Evolutionary conservation across 2,797 vertebrate genomes (phyloP), one percentile per base, ranked within the genome.

Genomic region (Rhinogobio ventralis): DNA sequence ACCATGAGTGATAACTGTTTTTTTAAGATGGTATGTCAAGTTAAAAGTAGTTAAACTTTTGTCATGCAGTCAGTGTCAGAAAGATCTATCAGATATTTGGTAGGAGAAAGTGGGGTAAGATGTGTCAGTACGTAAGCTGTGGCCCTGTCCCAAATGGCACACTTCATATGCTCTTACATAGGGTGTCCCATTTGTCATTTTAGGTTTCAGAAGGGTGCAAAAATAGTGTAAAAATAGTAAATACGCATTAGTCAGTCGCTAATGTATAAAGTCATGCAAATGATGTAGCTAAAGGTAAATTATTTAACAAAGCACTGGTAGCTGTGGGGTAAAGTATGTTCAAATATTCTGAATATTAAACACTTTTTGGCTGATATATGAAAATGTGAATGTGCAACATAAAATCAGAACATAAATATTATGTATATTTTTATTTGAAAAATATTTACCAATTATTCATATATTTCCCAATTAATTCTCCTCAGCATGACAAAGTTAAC

Each of bases 241-340:
- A n/a, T 60, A 60, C 11, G 25, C 25, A 10, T 30, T 74, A 33
- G 17, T 33, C 46, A 74, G 71, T 39, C 2, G 2, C 14, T 72
- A 28, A 72, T 49, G 8, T 49, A 28, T 72, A 5, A 72, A 72
- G n/a, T 30, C 71, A 74, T 36, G 72, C 19, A 36, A 75, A 75
- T 55, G 25, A 51, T 30, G 49, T 51, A 20, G 45, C 72, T 23
- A 36, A 75, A 75, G 7, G 30, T 4, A 20, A 55, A 75, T 75
- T 5, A 55, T 33, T 23, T 23, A 75, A 20, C 14, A 20, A 75
- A 74, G 46, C 19, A 23, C 6, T 53, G 17, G 17, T 51, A 23
- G 28, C 71, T 53, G 46, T 51, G 25, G 46, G 25, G 17, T 33
- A 51, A 51, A 51, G 5, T 20, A n/a, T 71, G 28, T 74, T 36